phyloP scores from a whole-genome alignment of 2,113 vertebrate genomes.

The Dasyornis broadbenti region DNA sequence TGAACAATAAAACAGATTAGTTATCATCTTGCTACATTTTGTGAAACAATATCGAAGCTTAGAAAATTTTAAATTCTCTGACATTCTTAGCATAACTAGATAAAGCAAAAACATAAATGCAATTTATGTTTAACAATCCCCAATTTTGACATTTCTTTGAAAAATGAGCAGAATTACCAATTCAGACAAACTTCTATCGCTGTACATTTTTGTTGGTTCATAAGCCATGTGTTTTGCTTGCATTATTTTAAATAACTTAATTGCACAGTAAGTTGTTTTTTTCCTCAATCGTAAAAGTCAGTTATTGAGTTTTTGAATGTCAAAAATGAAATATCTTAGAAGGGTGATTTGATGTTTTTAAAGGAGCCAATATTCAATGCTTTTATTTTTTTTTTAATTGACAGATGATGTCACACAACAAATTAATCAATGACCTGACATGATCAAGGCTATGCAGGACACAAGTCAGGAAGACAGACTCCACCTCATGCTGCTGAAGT shows the following conservation, averaged over 20 bases:
- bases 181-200: not conserved
- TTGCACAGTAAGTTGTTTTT: not conserved
- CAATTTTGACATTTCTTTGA: conserved; percentile 13
- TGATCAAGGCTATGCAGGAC: not conserved
- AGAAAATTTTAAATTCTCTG: conserved; percentile 13
- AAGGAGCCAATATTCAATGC: rapidly evolving
- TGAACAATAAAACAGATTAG: conserved; percentile 52
- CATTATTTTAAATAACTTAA: not conserved
- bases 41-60: not conserved
- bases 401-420: not conserved
- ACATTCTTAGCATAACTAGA: not conserved
- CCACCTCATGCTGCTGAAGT: not conserved
- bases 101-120: conserved; percentile 18
- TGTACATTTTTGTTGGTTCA: not conserved
- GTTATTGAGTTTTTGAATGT: not conserved
- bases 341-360: not conserved
- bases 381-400: not conserved
- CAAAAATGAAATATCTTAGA: not conserved
- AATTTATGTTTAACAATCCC: conserved; percentile 13
- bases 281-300: not conserved
- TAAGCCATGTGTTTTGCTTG: not conserved
- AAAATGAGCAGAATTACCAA: conserved; percentile 26
- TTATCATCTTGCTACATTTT: conserved; percentile 50
- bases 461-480: not conserved
- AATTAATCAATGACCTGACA: not conserved